phyloP scores from a whole-genome alignment of 2,113 vertebrate genomes.

The Prinia subflava region DNA sequence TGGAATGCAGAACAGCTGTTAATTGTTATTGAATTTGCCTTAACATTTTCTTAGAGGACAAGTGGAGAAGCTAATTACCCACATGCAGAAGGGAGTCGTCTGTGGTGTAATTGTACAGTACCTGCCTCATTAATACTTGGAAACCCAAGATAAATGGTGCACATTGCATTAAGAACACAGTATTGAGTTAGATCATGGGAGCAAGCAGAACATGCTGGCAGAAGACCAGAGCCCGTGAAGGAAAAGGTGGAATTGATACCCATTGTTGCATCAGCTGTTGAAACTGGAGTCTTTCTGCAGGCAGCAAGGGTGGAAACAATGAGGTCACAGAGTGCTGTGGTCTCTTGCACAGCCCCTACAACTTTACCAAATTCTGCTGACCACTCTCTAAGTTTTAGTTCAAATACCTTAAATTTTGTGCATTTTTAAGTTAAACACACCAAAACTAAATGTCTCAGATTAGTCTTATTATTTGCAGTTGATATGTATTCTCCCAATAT shows the following conservation, averaged over 20 bases:
- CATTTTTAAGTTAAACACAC: background rate
- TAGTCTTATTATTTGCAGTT: background rate
- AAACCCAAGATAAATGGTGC: background rate
- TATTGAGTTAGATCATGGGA: background rate
- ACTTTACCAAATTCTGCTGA: background rate
- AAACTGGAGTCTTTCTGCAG: background rate
- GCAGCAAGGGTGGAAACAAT: background rate
- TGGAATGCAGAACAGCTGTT: background rate
- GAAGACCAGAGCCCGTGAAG: background rate
- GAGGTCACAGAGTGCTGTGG: background rate
- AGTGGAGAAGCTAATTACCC: background rate
- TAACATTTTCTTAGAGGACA: background rate
- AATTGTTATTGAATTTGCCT: background rate
- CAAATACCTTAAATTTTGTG: background rate
- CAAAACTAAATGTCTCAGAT: background rate
- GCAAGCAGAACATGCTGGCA: background rate
- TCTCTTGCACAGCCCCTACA: background rate
- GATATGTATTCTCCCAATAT: background rate
- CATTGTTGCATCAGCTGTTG: background rate
- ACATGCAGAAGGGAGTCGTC: background rate
- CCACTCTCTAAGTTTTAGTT: fast-evolving
- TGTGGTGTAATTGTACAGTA: background rate
- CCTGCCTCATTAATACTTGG: background rate
- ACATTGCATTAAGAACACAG: background rate
- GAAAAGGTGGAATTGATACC: background rate